Base-by-base conservation (phyloP, 2,113 vertebrate genomes). In the Forbesichthys agassizii region DNA sequence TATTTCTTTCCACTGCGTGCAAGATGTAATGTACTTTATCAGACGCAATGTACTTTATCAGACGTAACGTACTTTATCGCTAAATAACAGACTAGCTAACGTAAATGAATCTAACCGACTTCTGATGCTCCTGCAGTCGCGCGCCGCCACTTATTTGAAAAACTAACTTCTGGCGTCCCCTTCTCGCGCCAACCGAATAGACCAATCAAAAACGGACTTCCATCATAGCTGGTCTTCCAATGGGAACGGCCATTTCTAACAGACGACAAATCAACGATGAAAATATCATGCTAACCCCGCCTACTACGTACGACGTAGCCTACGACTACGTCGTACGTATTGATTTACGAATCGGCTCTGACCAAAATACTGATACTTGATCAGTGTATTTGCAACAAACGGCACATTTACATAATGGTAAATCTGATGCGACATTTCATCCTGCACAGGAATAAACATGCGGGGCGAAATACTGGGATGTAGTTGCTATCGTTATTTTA, bases 161-260 rank as follows among this genome's bases (percentile, higher is more conserved):
- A 59, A 74, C 82, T 49, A 80, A 83, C 42, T 5, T 48, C 47
- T 0, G 16, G 1, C 3, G 2, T 16, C 0, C 3, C 5, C 36
- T 74, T 67, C 46, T 71, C 69, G 55, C 83, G 82, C 79, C 65
- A 61, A 51, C 0, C 14, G 0, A 0, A 27, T 33, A 7, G 61
- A 51, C 89, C 86, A 89, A 91, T 88, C 64, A 68, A 13, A 61
- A 0, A 9, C 55, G 33, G 0, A 0, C 4, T 2, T 3, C 8
- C 0, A 42, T 42, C 0, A 42, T 42, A 27, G 0, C 1, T 9
- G 27, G 13, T 1, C 10, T 4, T 61, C 69, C 74, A 83, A 68
- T 75, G 9, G 62, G 46, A 14, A 20, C 10, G 3, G 3, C 5
- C 27, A 33, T 16, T n/a, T 52, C n/a, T 51, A 54, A 36, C 0